Conservation (phyloP, 2,888 invertebrate species). For the Lochmaea capreae region DNA sequence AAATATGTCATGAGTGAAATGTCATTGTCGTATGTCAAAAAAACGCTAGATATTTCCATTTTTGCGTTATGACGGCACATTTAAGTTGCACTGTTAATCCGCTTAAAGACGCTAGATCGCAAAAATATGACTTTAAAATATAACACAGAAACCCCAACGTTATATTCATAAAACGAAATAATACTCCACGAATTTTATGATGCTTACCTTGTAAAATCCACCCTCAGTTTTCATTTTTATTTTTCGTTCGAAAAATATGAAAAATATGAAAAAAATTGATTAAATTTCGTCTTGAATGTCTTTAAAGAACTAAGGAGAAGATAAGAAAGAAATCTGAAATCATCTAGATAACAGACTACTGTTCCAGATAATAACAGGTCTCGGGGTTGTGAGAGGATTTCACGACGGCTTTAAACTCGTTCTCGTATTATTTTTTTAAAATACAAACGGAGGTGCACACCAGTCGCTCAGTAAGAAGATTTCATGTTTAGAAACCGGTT, state of each 20-base stretch:
- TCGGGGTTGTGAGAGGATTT: slow-evolving; percentile 18
- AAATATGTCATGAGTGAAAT: no score
- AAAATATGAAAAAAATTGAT: slow-evolving; percentile 12
- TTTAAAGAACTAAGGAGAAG: slow-evolving; percentile 2
- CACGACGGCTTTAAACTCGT: slow-evolving; percentile 21
- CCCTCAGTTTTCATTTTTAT: slow-evolving; percentile 14
- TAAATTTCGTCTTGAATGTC: slow-evolving; percentile 9
- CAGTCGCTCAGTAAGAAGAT: slow-evolving; percentile 1
- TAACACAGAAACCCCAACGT: not conserved
- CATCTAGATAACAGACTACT: slow-evolving; percentile 24
- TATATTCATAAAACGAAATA: not conserved
- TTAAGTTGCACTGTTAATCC: no score
- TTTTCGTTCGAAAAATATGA: not conserved
- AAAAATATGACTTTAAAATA: no score
- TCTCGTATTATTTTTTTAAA: slow-evolving; percentile 18
- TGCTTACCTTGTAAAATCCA: not conserved
- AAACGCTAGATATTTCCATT: no score
- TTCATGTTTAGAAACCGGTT: not conserved
- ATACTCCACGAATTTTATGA: not conserved
- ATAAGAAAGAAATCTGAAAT: slow-evolving; percentile 26
- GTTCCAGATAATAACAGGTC: slow-evolving; percentile 33
- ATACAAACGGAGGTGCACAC: not conserved
- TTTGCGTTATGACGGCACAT: no score
- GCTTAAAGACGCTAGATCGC: no score
- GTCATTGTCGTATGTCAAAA: no score